Evolutionary conservation across 2,888 invertebrate genomes (phyloP).

Genomic region (Trissoscelio sp.): DNA sequence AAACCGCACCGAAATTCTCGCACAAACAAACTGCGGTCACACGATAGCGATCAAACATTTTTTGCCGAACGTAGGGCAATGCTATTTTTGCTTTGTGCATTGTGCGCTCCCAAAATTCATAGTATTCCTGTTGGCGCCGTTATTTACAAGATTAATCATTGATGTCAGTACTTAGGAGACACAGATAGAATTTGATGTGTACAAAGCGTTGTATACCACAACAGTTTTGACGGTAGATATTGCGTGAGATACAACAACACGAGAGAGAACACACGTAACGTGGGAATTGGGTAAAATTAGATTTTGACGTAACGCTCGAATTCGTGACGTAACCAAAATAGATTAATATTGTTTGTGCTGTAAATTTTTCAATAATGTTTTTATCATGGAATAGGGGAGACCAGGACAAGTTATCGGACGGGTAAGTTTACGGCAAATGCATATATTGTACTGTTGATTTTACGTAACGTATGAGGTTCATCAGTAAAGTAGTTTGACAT

Average conservation of each 20-base stretch:
- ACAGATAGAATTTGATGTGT: conserved; percentile 8
- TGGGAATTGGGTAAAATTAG: conserved; percentile 10
- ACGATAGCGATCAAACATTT: neutral
- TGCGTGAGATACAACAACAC: conserved; percentile 6
- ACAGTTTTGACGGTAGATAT: conserved; percentile 5
- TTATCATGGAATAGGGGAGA: conserved; percentile 49
- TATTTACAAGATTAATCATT: neutral
- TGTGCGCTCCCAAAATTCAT: neutral
- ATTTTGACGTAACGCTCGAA: conserved; percentile 13
- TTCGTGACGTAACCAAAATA: conserved; percentile 26
- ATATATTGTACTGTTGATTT: conserved; percentile 19
- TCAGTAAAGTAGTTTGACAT: conserved; percentile 38
- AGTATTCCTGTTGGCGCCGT: neutral
- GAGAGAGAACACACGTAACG: conserved; percentile 13
- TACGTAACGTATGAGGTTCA: conserved; percentile 16
- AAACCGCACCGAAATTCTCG: neutral
- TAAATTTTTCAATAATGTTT: conserved; percentile 45
- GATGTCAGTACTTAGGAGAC: conserved; percentile 4
- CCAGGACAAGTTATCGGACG: conserved; percentile 47
- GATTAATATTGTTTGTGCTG: conserved; percentile 21
- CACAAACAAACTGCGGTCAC: neutral
- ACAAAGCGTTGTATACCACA: neutral
- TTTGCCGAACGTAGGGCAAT: neutral
- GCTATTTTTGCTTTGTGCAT: neutral
- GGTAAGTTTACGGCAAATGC: conserved; percentile 47